Conservation (phyloP, 2,888 invertebrate genomes). For the Watsonalla binaria region DNA sequence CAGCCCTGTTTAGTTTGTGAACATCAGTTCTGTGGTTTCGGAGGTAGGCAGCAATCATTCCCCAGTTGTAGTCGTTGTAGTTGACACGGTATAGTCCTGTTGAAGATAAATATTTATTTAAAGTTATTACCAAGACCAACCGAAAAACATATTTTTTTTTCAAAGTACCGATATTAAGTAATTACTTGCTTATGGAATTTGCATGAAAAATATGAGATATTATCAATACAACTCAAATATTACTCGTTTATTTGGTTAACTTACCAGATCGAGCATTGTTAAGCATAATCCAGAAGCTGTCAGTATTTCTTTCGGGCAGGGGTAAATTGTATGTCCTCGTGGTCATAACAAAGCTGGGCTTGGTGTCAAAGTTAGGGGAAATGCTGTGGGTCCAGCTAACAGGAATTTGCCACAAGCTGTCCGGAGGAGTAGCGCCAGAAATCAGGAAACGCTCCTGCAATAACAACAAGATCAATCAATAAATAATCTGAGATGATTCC, state of each 20-base stretch:
- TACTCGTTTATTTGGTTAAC: constrained; percentile 1
- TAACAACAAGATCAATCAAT: background rate
- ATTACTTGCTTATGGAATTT: too few relatives aligned
- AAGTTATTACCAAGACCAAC: background rate
- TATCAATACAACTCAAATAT: background rate
- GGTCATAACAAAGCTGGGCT: constrained; percentile 47
- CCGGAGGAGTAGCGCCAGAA: constrained; percentile 25
- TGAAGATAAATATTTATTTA: constrained; percentile 4
- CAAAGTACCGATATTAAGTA: background rate
- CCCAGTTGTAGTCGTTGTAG: constrained; percentile 80
- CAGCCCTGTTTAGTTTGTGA: constrained; percentile 85
- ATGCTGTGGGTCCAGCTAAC: constrained; percentile 60
- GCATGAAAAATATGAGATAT: background rate
- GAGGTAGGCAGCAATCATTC: constrained; percentile 66
- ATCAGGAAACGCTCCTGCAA: constrained; percentile 56
- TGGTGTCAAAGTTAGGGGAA: constrained; percentile 56
- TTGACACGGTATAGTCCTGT: constrained; percentile 83
- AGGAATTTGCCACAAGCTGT: constrained; percentile 60
- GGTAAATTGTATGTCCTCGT: constrained; percentile 19
- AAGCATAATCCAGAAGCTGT: constrained; percentile 75
- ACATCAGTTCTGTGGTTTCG: constrained; percentile 65
- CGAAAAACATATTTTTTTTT: background rate
- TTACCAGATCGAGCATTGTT: constrained; percentile 71
- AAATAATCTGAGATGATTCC: too few relatives aligned
- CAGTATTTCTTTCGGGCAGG: constrained; percentile 33